Evolutionary conservation across 2,797 vertebrate genomes (phyloP), one percentile per base, ranked within the genome.

Genomic region (Eurystomus glaucurus): DNA sequence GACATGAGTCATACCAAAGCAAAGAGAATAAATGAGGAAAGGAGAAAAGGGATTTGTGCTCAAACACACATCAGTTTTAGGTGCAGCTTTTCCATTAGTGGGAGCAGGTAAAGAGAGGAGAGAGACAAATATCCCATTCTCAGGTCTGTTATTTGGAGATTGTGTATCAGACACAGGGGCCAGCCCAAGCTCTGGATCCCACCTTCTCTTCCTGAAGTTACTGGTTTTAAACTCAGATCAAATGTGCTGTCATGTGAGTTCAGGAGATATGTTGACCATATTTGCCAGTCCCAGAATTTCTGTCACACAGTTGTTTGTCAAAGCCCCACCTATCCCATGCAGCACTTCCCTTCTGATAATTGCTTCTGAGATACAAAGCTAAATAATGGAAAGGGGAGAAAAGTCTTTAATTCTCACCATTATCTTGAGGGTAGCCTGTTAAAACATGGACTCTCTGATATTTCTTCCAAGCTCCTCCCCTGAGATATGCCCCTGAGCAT

Each of bases 301-400:
- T 85, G 81, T 88, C 65, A 4, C 19, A 22, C 2, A 23, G 37
- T 31, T 96, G 87, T 90, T 96, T 96, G 43, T 71, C 61, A 81
- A 79, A 94, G 87, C 82, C 58, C 82, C 95, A 93, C 95, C 95
- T 95, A 96, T 91, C 88, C 95, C 76, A 0, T 71, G 78, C 88
- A 90, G 87, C 18, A 46, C 96, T 97, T 97, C 96, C 96, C 35
- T 87, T 93, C 61, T 72, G 92, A 96, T 96, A 96, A 79, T 52
- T 82, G 28, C 68, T 22, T 15, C 66, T 18, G 29, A 91, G 90
- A 94, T 87, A 94, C 9, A 55, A 64, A 77, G 64, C 7, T n/a
- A 37, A 86, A 92, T 66, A n/a, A 92, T 50, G 76, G 91, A 94
- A 95, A 93, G 22, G 13, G 45, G 43, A 93, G 37, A 88, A 86